Base-by-base conservation (phyloP, 2,888 invertebrate genomes). In the Metopia argyrocephala region DNA sequence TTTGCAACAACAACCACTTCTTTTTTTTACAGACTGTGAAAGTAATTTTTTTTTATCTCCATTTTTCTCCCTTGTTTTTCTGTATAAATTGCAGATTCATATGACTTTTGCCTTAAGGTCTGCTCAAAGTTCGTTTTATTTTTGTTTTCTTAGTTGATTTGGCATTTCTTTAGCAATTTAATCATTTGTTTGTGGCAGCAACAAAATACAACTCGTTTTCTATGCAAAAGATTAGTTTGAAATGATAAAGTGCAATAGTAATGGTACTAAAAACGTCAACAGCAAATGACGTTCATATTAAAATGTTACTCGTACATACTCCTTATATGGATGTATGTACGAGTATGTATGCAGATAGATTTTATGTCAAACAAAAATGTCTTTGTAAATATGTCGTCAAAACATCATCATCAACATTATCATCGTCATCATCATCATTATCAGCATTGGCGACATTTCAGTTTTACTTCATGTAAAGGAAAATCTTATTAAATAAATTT, bases 221-320 rank as follows among this genome's bases (percentile, higher is more conserved):
- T 76, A 83, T 78, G 81, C 82, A 15, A 15, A 83, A 86, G 86
- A 86, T 86, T 86, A 85, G 85, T 83, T 83, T 84, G 73, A 76
- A 80, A 85, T 85, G 87, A 88, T 88, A 88, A 87, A 88, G 85
- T 87, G 87, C 87, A 87, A 12, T 9, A 31, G 12, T 31, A 31
- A 12, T 12, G 31, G 31, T 12, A 31, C 3, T 12, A n/a, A n/a
- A n/a, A n/a, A n/a, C n/a, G n/a, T n/a, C n/a, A n/a, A n/a, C n/a
- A n/a, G n/a, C n/a, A n/a, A n/a, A n/a, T n/a, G n/a, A n/a, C 31
- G 12, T 31, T 12, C 84, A 85, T 84, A 61, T 31, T 7, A 31
- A 48, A 48, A n/a, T 48, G 48, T 15, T 18, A 3, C n/a, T 15
- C n/a, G 20, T 6, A n/a, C 15, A 48, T 48, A 48, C 5, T 48